Evolutionary conservation across 1,140 invertebrate genomes (phyloP), one percentile per base, ranked within the genome.

Genomic region (Neuroterus valhalla): DNA sequence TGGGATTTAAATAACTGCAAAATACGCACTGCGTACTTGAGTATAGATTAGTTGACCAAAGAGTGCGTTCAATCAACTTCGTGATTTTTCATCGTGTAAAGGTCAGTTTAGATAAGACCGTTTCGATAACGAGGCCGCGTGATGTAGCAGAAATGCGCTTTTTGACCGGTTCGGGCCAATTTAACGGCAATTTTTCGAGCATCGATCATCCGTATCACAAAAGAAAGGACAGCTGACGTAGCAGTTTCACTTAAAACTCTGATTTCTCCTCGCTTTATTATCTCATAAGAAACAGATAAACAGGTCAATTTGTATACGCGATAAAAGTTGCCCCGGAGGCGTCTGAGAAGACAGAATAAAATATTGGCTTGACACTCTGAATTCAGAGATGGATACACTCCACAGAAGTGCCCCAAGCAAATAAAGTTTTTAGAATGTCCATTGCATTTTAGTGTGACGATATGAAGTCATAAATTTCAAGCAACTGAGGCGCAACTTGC

Each of bases 231-330:
- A 62, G 31, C 26, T 31, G 26, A 62, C 14, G 4, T 26, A n/a
- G 17, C 55, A 62, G 15, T 31, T 62, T 31, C 11, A 26, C 55
- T 62, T 62, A 4, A 62, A 62, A 62, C 55, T 62, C 21, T 23
- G 55, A 62, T 62, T 62, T 38, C 55, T 12, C 55, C 31, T 62
- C 31, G 55, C 55, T 62, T 62, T 62, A 23, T 62, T 62, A 62
- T 62, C 55, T 14, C 31, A 26, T 23, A 62, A 62, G 23, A 62
- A 62, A 38, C 31, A 62, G 55, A 62, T 62, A 62, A 62, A 62
- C 55, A 62, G 55, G 55, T 62, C 55, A 62, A 62, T 62, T 62
- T 62, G 55, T 62, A 62, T 62, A 62, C 15, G 55, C 55, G 55
- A 62, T 62, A 62, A 62, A 62, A 62, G 55, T 31, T 62, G 55